Evolutionary conservation across 2,888 invertebrate genomes (phyloP).

Genomic region (Teleogryllus oceanicus): DNA sequence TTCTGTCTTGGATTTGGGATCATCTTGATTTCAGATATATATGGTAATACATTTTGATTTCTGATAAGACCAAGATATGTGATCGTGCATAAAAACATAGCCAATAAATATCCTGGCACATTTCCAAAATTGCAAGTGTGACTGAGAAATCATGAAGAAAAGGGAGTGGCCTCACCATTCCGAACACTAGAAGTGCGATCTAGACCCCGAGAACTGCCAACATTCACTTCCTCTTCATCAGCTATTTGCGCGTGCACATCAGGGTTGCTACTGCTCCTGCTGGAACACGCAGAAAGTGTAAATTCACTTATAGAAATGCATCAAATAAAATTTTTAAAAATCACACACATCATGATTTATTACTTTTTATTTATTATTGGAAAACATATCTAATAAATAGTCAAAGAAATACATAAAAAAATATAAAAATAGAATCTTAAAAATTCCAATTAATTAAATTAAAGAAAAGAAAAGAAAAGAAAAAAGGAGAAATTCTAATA

Average conservation of each 20-base stretch:
- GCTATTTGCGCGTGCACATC: slow-evolving; percentile 44
- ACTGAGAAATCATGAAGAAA: not conserved
- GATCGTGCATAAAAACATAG: too few relatives aligned
- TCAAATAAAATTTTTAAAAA: not conserved
- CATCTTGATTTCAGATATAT: too few relatives aligned
- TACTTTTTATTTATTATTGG: not conserved
- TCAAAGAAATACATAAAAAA: not conserved
- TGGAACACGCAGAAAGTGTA: not conserved
- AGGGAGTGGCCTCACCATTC: slow-evolving; percentile 41
- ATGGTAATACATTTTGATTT: too few relatives aligned
- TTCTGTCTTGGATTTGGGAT: too few relatives aligned
- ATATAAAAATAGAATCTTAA: not conserved
- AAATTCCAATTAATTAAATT: too few relatives aligned
- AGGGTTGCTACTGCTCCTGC: slow-evolving; percentile 46
- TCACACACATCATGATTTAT: not conserved
- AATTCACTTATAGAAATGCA: not conserved
- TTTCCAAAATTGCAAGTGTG: not conserved
- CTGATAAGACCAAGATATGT: too few relatives aligned
- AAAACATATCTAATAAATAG: not conserved
- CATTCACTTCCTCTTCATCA: slow-evolving; percentile 44
- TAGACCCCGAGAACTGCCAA: slow-evolving; percentile 47
- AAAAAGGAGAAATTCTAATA: too few relatives aligned
- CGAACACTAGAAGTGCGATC: slow-evolving; percentile 56
- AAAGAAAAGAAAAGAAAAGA: too few relatives aligned
- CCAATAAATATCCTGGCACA: too few relatives aligned